Conservation (phyloP, 2,113 vertebrate species). For the Eudyptes chrysolophus region DNA sequence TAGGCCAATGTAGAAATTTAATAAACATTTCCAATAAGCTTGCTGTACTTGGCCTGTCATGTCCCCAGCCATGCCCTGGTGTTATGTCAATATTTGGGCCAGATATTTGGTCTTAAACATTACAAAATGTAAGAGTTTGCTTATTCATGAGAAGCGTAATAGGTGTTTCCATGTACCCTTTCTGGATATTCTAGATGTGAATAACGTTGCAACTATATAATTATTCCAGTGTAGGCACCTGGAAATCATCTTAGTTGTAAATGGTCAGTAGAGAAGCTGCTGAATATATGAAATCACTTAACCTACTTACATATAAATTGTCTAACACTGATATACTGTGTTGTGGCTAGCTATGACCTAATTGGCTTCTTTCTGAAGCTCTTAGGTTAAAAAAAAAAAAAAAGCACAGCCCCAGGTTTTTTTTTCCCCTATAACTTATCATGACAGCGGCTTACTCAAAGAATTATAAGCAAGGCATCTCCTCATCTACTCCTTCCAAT, state of each 20-base stretch:
- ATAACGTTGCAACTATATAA: background rate
- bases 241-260: background rate
- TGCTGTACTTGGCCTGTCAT: background rate
- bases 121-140: background rate
- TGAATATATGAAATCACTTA: background rate
- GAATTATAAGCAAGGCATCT: background rate
- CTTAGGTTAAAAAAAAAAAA: background rate
- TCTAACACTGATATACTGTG: background rate
- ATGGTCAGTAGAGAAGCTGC: background rate
- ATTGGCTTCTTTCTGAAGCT: background rate
- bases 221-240: background rate
- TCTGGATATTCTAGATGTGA: background rate
- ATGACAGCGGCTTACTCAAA: background rate
- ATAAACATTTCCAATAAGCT: conserved; percentile 1
- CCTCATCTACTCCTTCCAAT: background rate
- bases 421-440: background rate
- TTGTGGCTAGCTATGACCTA: background rate
- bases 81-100: background rate
- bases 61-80: background rate
- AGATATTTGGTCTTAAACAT: background rate
- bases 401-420: too few species aligned
- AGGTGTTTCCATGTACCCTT: background rate
- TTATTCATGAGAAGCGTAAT: background rate
- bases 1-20: background rate
- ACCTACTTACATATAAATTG: background rate